Evolutionary conservation across 1,140 invertebrate species (phyloP).

Genomic region (Hylaeus anthracinus): DNA sequence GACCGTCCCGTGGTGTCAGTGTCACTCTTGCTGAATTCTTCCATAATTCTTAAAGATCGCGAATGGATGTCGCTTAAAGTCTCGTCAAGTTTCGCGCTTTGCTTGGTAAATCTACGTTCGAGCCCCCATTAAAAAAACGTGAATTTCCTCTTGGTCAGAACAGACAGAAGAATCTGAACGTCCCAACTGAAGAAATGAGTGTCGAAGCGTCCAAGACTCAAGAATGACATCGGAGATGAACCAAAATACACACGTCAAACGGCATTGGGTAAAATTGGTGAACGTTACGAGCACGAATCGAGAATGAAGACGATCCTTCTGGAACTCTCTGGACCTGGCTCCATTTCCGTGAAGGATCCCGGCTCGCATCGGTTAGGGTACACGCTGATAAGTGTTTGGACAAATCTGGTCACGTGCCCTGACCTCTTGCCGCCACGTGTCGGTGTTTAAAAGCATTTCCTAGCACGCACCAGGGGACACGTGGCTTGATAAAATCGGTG

Average conservation of each 20-base stretch:
- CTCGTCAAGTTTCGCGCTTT: too few relatives aligned
- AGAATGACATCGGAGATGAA: neutral
- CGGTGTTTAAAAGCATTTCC: slow-evolving; percentile 68
- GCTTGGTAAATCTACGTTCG: too few relatives aligned
- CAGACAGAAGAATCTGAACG: too few relatives aligned
- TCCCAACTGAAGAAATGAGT: too few relatives aligned
- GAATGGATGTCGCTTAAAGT: too few relatives aligned
- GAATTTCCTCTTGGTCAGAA: too few relatives aligned
- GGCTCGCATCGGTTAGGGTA: neutral
- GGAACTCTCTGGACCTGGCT: too few relatives aligned
- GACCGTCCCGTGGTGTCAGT: too few relatives aligned
- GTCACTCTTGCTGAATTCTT: too few relatives aligned
- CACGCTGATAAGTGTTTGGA: slow-evolving; percentile 41
- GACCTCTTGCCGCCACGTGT: slow-evolving; percentile 61
- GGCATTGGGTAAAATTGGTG: neutral
- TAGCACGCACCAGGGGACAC: slow-evolving; percentile 55
- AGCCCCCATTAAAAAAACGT: too few relatives aligned
- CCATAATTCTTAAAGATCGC: too few relatives aligned
- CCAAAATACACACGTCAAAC: neutral
- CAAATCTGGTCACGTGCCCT: slow-evolving; percentile 58
- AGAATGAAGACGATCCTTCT: slow-evolving; percentile 6
- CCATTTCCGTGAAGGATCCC: neutral
- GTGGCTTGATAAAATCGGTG: slow-evolving; percentile 59
- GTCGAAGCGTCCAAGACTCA: too few relatives aligned
- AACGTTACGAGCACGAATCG: neutral